Base-by-base conservation (phyloP, 1,140 invertebrate genomes). In the Heliothis subflexa region DNA sequence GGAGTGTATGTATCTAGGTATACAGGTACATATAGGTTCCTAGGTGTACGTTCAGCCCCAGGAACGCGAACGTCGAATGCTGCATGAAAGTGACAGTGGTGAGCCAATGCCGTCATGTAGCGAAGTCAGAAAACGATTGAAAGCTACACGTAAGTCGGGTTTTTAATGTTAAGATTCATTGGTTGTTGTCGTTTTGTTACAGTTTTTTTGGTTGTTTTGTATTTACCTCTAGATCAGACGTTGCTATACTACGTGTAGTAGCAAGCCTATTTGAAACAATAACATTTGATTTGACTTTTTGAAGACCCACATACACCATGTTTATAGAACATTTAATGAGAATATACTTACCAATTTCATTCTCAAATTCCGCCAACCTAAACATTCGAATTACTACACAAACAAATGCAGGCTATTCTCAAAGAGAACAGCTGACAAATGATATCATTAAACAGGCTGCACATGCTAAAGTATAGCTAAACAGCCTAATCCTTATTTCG, bases 71-170 rank as follows among this genome's bases (percentile, higher is more conserved):
- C 40, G 16, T 66, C 62, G 62, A 66, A 66, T 66, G 62, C 62
- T 66, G 62, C 62, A 66, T 66, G 62, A 66, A 66, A 66, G 62
- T 16, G 62, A 66, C 62, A 66, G 62, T 66, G 16, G 5, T 40
- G 13, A 59, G 21, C 16, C 40, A 11, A 47, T 13, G 40, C 16
- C 62, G 40, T 66, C 62, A 21, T 66, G 62, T 47, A 66, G n/a
- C 62, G 16, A 47, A 18, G n/a, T 66, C 40, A 47, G 40, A 47
- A 49, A 66, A 66, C 40, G n/a, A 4, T n/a, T 66, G 16, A 66
- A 66, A 47, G 40, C 40, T 47, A 5, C 0, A 40, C 5, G 33
- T 21, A n/a, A 16, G 11, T 12, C 9, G 18, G 3, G 33, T 3
- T 21, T 64, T 47, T 45, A 7, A 45, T 62, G 13, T 62, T 55